Percentiles rank a stretch among this genome's conserved stretches.
Conservation (phyloP, 2,113 vertebrate genomes). For the Lontra canadensis region DNA sequence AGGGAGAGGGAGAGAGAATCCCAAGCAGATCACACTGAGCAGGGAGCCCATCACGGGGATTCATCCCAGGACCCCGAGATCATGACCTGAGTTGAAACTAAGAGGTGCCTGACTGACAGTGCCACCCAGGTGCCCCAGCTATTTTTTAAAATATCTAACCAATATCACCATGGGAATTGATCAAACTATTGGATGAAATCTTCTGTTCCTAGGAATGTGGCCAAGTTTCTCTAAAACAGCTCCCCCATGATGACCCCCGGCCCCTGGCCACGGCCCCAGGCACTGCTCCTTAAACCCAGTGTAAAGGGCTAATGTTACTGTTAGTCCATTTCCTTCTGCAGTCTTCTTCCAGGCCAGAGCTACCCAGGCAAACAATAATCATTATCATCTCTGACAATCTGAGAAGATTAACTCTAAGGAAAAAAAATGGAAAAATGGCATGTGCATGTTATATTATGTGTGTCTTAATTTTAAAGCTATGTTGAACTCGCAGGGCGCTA, state of each 20-base stretch:
- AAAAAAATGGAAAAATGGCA: conserved; percentile 24
- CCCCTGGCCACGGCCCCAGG: neutral
- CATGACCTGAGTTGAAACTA: neutral
- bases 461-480: conserved; percentile 56
- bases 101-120: neutral
- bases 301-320: neutral
- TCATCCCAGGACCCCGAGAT: too few species aligned
- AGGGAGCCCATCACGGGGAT: too few species aligned
- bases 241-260: neutral
- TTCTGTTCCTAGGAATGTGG: neutral
- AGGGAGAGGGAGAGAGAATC: too few species aligned
- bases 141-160: neutral
- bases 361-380: conserved; percentile 28
- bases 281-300: neutral
- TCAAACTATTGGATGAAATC: neutral
- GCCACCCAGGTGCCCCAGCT: neutral
- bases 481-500: neutral
- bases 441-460: neutral
- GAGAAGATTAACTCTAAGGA: conserved; percentile 4
- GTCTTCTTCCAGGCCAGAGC: neutral
- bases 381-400: conserved; percentile 56
- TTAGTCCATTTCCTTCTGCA: neutral
- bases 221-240: neutral
- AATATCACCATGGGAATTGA: neutral
- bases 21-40: too few species aligned